Evolutionary conservation across 1,140 invertebrate species (phyloP), one percentile per base, ranked within the genome.

Genomic region (Sarcophaga bullata): DNA sequence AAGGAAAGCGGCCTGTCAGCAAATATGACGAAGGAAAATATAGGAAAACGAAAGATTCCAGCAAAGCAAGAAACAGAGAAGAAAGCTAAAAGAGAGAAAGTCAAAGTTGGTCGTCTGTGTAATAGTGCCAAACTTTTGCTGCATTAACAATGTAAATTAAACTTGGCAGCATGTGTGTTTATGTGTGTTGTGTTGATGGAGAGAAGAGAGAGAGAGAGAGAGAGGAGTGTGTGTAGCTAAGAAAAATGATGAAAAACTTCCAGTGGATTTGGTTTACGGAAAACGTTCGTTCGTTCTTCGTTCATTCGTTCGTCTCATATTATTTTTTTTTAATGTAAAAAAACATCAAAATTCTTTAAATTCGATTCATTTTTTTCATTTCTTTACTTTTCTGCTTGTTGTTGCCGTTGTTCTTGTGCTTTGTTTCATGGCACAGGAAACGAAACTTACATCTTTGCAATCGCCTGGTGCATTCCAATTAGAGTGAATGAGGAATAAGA

Each of bases 391-490:
- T 15, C 15, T 58, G 13, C 25, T 37, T 37, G 25, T 37, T 37
- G 25, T 37, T 37, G 25, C 25, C 25, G 25, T 37, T 37, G 25
- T 4, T 4, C 25, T 1, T 37, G 25, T 37, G 1, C 25, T 37
- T 37, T 58, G n/a, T 68, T 19, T 19, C 17, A 49, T 50, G 48
- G 25, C 50, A 78, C 75, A 52, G 75, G 75, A 78, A 78, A 50
- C 75, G 75, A 78, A 78, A 78, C 48, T 78, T 78, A 78, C 48
- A 78, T 78, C 48, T 78, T 78, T 50, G 49, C 49, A 50, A 78
- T 78, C 75, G 48, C 48, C 75, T 50, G 37, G 49, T 78, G 75
- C 75, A 78, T 78, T 19, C 15, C 75, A 78, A 78, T 78, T 78
- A 78, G 48, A 50, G 75, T 10, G 49, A 37, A 37, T 37, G 25